These are phyloP conservation scores for Panzeria rudis DNA, from an alignment of 2,888 invertebrate species.

Conservation along the genomic window DNA sequence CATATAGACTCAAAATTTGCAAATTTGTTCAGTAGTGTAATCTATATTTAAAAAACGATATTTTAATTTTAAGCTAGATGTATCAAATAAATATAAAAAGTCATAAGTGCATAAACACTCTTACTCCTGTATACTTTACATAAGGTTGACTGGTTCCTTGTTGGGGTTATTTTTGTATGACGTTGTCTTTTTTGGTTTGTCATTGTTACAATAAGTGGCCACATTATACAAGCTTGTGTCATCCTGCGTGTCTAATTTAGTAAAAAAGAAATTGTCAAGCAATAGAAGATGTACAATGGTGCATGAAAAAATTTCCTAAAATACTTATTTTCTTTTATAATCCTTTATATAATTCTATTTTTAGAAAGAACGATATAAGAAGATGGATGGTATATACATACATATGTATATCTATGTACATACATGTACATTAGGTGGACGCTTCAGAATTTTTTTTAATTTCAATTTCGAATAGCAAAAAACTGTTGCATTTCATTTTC, in stretches of 20 bases:
- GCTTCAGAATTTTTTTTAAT: too few relatives aligned
- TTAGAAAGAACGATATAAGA: neutral
- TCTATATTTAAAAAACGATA: too few relatives aligned
- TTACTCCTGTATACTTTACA: slow-evolving; percentile 14
- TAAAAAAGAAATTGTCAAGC: slow-evolving; percentile 48
- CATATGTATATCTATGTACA: too few relatives aligned
- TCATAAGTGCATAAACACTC: neutral
- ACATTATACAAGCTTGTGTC: slow-evolving; percentile 54
- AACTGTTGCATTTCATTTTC: too few relatives aligned
- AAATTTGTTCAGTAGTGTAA: too few relatives aligned
- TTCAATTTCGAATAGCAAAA: too few relatives aligned
- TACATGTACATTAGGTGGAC: too few relatives aligned
- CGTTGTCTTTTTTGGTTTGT: slow-evolving; percentile 26
- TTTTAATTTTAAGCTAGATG: neutral
- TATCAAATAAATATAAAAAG: neutral
- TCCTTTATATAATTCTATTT: neutral
- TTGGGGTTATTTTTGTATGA: neutral
- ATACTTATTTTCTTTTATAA: slow-evolving; percentile 27
- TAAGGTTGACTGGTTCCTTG: slow-evolving; percentile 45
- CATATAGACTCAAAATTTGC: too few relatives aligned
- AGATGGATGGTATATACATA: slow-evolving; percentile 1
- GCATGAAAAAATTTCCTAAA: slow-evolving; percentile 54
- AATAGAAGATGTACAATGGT: slow-evolving; percentile 41
- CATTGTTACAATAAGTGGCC: slow-evolving; percentile 56
- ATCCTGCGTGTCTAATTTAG: slow-evolving; percentile 68